Evolutionary conservation across 2,797 vertebrate species (phyloP).

Genomic region (Eulemur mongoz): DNA sequence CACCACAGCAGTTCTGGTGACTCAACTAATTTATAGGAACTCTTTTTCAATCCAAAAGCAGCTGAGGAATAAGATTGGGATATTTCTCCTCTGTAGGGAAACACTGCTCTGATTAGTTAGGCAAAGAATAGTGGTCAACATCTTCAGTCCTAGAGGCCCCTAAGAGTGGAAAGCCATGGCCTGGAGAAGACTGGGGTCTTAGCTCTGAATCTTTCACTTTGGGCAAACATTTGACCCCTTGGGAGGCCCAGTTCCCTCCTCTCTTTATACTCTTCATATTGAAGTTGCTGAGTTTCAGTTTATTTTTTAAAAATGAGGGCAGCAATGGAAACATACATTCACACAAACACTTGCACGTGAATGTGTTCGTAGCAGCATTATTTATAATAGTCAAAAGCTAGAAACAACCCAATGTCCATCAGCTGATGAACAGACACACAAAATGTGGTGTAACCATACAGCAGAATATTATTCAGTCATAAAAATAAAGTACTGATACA

Average conservation of each 20-base stretch:
- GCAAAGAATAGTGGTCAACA: neutral
- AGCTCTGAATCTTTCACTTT: too few species aligned
- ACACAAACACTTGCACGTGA: neutral
- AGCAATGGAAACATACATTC: neutral
- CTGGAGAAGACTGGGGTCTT: neutral
- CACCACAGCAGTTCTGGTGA: neutral
- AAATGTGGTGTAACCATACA: neutral
- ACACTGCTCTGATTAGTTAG: neutral
- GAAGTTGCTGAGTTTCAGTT: neutral
- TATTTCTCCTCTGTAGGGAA: neutral
- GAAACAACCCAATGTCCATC: neutral
- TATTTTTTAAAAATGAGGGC: neutral
- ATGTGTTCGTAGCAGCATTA: neutral
- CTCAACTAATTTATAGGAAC: neutral
- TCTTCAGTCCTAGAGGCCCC: too few species aligned
- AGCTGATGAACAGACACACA: neutral
- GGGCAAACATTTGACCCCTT: neutral
- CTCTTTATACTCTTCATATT: neutral
- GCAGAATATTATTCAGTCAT: neutral
- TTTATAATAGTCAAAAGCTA: neutral
- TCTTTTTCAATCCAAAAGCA: neutral
- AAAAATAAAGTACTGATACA: neutral
- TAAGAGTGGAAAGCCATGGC: neutral
- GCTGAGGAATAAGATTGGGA: neutral
- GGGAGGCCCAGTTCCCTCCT: neutral